Percentiles rank a stretch among this genome's conserved stretches.
Conservation (phyloP, 2,888 invertebrate species). For the Oxystoma pomonae region DNA sequence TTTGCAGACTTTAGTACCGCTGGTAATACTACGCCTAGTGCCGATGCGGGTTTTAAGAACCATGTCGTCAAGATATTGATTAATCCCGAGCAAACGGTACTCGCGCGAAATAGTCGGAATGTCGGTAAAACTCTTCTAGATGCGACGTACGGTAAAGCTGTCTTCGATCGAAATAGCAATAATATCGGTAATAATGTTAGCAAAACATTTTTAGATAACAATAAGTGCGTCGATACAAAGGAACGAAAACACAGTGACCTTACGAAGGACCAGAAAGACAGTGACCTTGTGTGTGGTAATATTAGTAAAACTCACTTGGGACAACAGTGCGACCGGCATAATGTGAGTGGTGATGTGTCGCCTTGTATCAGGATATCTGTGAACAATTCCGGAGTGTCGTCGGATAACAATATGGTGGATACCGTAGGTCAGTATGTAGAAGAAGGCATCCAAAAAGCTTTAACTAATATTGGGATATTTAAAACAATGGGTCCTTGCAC, state of each 20-base stretch:
- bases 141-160: neutral
- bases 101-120: conserved; percentile 8
- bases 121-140: conserved; percentile 1
- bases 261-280: conserved; percentile 4
- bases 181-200: neutral
- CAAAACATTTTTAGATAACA: no score
- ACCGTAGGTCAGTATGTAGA: conserved; percentile 9
- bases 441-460: no score
- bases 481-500: no score
- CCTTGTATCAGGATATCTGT: conserved; percentile 51
- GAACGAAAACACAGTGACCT: neutral
- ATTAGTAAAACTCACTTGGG: conserved; percentile 10
- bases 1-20: conserved; percentile 1
- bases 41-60: conserved; percentile 41
- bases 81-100: conserved; percentile 51
- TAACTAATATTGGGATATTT: no score
- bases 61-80: conserved; percentile 71
- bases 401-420: conserved; percentile 43
- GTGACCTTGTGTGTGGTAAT: no score
- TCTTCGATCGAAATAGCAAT: neutral
- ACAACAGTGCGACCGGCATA: conserved; percentile 11
- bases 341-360: conserved; percentile 38
- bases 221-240: no score
- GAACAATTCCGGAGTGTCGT: conserved; percentile 43
- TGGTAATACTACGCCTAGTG: neutral